Conservation (phyloP, 2,113 vertebrate genomes). For the Ctenomys sociabilis region DNA sequence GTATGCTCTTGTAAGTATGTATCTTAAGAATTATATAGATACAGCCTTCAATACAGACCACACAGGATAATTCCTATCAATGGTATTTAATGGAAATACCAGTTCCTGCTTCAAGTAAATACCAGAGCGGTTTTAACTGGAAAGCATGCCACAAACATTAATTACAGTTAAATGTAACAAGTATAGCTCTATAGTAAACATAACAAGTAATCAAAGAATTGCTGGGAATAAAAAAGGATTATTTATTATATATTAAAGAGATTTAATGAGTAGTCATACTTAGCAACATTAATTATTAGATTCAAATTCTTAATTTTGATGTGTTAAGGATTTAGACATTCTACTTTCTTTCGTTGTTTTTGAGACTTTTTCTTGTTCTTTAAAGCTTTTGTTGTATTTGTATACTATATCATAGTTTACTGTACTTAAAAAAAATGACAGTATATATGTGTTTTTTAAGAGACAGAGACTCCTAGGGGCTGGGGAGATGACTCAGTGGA, state of each 20-base stretch:
- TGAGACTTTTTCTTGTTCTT: background rate
- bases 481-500: too few relatives aligned
- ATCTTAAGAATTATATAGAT: background rate
- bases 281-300: constrained; percentile 20
- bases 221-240: background rate
- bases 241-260: background rate
- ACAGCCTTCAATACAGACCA: background rate
- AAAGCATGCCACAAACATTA: background rate
- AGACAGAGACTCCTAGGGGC: background rate
- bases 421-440: constrained; percentile 21
- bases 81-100: background rate
- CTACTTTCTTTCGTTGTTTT: background rate
- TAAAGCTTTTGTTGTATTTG: background rate
- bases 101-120: background rate
- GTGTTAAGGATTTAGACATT: constrained; percentile 1
- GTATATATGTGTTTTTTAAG: background rate
- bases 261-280: constrained; percentile 1
- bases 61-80: background rate
- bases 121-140: constrained; percentile 12
- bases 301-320: background rate
- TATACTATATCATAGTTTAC: background rate
- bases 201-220: constrained; percentile 14
- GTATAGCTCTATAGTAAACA: background rate
- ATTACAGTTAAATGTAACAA: background rate
- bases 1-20: background rate